Evolutionary conservation across 35 echinoderm and acorn worm species (phyloP).

Genomic region (Apostichopus californicus): DNA sequence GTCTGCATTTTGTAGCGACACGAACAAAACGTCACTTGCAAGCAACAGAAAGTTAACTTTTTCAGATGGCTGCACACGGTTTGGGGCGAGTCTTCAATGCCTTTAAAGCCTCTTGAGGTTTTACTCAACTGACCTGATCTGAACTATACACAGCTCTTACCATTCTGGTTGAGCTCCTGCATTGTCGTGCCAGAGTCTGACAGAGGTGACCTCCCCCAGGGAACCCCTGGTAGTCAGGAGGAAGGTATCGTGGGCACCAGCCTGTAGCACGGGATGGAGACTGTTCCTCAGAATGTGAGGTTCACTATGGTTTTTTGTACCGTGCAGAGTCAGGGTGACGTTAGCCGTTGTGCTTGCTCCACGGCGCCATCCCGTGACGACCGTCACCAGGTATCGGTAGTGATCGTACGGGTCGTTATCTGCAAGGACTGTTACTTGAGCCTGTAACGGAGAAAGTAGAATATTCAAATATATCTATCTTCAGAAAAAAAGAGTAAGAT

Average conservation of each 20-base stretch:
- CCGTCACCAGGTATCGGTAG: conserved; percentile 79
- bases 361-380: conserved; percentile 83
- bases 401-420: conserved; percentile 91
- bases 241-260: conserved; percentile 76
- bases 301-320: conserved; percentile 53
- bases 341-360: conserved; percentile 88
- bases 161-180: conserved; percentile 75
- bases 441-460: conserved; percentile 45
- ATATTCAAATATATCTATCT: not conserved
- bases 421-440: conserved; percentile 66
- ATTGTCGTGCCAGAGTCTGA: conserved; percentile 93
- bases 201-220: conserved; percentile 66
- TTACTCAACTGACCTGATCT: no score
- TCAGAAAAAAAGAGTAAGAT: not conserved
- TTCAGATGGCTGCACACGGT: no score
- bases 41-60: no score
- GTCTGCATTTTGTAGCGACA: no score
- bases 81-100: no score
- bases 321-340: conserved; percentile 81
- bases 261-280: conserved; percentile 27
- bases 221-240: conserved; percentile 76
- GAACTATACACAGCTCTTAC: conserved; percentile 24
- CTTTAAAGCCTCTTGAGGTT: no score
- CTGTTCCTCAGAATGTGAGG: conserved; percentile 73
- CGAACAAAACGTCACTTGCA: no score